Evolutionary conservation across 2,797 vertebrate species (phyloP).

Genomic region (Petrocephalus schoutedeni): DNA sequence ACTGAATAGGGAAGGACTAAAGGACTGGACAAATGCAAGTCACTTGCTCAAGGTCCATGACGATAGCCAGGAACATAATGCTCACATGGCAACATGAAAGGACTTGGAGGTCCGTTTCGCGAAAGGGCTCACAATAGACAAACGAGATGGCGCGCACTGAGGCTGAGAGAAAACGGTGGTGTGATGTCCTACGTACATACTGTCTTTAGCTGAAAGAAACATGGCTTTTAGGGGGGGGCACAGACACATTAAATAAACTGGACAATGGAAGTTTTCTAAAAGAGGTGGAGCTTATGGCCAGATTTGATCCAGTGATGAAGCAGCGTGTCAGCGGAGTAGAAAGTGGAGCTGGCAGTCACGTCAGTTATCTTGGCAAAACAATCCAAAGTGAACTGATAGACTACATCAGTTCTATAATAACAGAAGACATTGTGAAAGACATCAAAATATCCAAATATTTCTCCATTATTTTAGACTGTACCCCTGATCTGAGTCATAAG

Average conservation of each 20-base stretch:
- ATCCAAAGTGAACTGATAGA: constrained; percentile 32
- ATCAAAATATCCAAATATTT: constrained; percentile 24
- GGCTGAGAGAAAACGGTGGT: too few species aligned
- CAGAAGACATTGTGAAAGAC: constrained; percentile 6
- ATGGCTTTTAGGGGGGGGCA: too few species aligned
- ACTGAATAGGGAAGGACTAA: constrained; percentile 25
- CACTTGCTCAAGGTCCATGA: not conserved
- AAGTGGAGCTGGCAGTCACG: constrained; percentile 27
- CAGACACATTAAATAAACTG: too few species aligned
- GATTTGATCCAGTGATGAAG: constrained; percentile 29
- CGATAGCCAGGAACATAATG: too few species aligned
- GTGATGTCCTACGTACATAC: too few species aligned
- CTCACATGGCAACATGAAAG: too few species aligned
- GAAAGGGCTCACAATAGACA: too few species aligned
- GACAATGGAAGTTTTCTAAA: not conserved
- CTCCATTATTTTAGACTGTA: constrained; percentile 13
- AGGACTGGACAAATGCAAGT: constrained; percentile 29
- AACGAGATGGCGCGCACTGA: too few species aligned
- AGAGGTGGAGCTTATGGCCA: constrained; percentile 4
- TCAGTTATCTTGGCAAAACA: constrained; percentile 19
- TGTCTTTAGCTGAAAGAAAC: too few species aligned
- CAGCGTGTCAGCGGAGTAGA: constrained; percentile 23
- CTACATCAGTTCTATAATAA: constrained; percentile 24
- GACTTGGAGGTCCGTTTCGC: too few species aligned
- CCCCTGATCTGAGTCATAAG: constrained; percentile 18